phyloP scores from a whole-genome alignment of 2,797 vertebrate genomes.

The Lepus oiostolus region DNA sequence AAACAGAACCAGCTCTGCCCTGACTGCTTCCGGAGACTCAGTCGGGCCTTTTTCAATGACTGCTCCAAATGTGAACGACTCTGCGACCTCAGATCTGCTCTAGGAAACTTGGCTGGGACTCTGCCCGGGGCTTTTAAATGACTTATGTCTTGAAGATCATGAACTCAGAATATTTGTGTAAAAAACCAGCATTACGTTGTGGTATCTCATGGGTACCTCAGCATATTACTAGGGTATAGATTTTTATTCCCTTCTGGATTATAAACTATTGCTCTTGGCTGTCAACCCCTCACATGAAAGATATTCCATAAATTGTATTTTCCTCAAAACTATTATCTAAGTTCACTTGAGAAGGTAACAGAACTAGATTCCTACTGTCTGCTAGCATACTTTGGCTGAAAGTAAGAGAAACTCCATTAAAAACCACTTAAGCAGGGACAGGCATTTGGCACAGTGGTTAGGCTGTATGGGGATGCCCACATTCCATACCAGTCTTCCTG shows the following conservation, averaged over 20 bases:
- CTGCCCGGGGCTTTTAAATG: background rate
- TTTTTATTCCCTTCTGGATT: background rate
- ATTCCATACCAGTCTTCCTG: too few relatives aligned
- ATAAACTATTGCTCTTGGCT: background rate
- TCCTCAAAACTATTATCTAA: constrained; percentile 25
- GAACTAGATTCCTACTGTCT: constrained; percentile 22
- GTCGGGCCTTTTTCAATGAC: background rate
- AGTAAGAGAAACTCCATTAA: constrained; percentile 4
- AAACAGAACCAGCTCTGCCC: background rate
- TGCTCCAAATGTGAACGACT: background rate
- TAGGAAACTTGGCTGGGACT: background rate
- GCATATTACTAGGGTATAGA: background rate
- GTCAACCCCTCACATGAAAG: constrained; percentile 4
- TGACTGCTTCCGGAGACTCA: background rate
- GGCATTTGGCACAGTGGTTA: too few relatives aligned
- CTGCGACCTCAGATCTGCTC: background rate
- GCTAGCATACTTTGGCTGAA: constrained; percentile 23
- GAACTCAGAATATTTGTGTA: background rate
- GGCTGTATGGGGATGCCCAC: too few relatives aligned
- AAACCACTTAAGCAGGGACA: background rate
- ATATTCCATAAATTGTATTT: background rate
- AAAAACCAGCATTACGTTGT: background rate
- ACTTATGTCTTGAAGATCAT: background rate
- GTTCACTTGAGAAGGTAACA: background rate
- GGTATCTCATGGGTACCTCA: background rate